A percentile compares a stretch with the other conserved stretches of the same genome.
Conservation (phyloP, 2,797 vertebrate species). For the Megaceryle alcyon region DNA sequence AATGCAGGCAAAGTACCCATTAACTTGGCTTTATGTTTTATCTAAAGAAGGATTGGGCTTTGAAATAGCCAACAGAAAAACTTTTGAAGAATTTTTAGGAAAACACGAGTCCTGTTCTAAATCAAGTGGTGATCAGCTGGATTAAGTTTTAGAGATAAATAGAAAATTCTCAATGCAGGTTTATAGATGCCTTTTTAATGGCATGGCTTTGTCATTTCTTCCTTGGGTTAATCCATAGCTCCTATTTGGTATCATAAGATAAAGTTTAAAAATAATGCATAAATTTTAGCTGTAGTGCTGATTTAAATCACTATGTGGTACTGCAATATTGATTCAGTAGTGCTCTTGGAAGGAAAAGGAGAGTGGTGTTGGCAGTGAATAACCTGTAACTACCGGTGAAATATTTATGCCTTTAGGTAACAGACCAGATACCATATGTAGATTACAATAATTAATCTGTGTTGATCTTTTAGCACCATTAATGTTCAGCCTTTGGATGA, state of each 20-base stretch:
- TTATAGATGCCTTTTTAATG: background rate
- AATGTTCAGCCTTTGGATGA: background rate
- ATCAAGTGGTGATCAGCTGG: background rate
- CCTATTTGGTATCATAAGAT: background rate
- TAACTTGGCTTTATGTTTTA: background rate
- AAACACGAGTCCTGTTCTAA: background rate
- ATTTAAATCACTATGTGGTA: background rate
- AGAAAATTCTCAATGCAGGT: background rate
- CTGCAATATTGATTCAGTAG: background rate
- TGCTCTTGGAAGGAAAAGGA: background rate
- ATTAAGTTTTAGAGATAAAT: background rate
- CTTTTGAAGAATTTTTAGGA: background rate
- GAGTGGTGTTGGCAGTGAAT: background rate
- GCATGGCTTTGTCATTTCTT: background rate
- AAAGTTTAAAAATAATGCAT: background rate
- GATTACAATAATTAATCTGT: background rate
- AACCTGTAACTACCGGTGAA: background rate
- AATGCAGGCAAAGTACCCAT: background rate
- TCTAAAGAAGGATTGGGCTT: background rate
- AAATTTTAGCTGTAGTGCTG: background rate
- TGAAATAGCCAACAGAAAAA: background rate
- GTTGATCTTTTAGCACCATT: background rate
- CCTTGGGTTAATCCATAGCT: background rate
- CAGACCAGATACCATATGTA: background rate
- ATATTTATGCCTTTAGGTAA: conserved; percentile 4